Conservation (phyloP, 2,797 vertebrate genomes). For the Crax fasciolata region DNA sequence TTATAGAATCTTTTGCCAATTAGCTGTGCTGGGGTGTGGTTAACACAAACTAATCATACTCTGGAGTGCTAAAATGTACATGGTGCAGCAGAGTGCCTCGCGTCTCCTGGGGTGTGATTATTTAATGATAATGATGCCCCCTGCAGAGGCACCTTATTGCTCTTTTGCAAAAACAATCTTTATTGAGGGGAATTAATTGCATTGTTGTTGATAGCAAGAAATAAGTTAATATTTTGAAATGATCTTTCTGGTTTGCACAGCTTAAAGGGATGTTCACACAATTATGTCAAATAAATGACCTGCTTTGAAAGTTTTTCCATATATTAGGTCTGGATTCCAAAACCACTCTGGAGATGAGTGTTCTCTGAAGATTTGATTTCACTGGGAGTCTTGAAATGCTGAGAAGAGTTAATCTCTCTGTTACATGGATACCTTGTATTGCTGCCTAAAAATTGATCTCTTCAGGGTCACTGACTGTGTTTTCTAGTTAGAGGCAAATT, state of each 20-base stretch:
- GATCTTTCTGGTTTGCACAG: conserved; percentile 65
- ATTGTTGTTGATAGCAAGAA: conserved; percentile 81
- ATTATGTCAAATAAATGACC: conserved; percentile 76
- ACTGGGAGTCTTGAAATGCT: conserved; percentile 26
- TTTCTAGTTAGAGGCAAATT: conserved; percentile 53
- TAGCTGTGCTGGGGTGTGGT: conserved; percentile 76
- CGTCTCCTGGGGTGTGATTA: conserved; percentile 82
- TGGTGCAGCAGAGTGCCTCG: conserved; percentile 65
- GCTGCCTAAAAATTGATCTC: conserved; percentile 70
- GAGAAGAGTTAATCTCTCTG: conserved; percentile 65
- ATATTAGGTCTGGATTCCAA: conserved; percentile 50
- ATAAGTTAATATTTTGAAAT: conserved; percentile 80
- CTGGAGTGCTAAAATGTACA: conserved; percentile 74
- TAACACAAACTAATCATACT: conserved; percentile 75
- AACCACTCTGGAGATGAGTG: not conserved
- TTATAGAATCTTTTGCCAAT: conserved; percentile 55
- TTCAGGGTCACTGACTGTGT: conserved; percentile 64
- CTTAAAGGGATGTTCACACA: conserved; percentile 65
- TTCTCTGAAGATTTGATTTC: conserved; percentile 53
- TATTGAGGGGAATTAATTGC: conserved; percentile 82
- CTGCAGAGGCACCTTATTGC: conserved; percentile 82
- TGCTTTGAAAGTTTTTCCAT: conserved; percentile 67
- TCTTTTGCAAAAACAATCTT: conserved; percentile 81
- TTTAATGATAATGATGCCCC: conserved; percentile 80
- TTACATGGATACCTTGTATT: conserved; percentile 39